phyloP scores from a whole-genome alignment of 2,888 invertebrate genomes.

The Hofmannophila pseudospretella region DNA sequence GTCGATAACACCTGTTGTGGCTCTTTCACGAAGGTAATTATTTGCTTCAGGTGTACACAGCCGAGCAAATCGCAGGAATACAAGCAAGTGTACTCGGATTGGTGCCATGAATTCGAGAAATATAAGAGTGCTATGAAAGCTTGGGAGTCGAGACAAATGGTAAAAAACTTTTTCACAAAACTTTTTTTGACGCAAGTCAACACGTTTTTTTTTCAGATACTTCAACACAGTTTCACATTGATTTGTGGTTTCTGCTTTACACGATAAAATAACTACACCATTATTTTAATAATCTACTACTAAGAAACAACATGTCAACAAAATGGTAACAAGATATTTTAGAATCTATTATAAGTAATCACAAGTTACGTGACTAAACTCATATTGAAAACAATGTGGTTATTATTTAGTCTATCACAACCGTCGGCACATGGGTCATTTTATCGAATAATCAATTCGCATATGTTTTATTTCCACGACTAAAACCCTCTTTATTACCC shows the following conservation, averaged over 20 bases:
- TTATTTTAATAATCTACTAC: too few species aligned
- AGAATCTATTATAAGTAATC: too few species aligned
- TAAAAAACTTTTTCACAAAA: conserved; percentile 50
- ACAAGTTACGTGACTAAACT: too few species aligned
- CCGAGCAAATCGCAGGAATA: conserved; percentile 78
- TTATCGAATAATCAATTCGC: conserved; percentile 18
- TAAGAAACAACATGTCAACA: too few species aligned
- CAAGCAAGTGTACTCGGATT: conserved; percentile 82
- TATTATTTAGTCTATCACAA: too few species aligned
- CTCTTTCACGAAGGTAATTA: too few species aligned
- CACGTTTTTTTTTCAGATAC: not conserved
- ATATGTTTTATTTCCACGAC: conserved; percentile 23
- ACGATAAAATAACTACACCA: too few species aligned
- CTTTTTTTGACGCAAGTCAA: not conserved
- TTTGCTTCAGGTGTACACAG: conserved; percentile 66
- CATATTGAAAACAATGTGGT: too few species aligned
- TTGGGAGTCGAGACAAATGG: conserved; percentile 80
- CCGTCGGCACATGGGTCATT: conserved; percentile 17
- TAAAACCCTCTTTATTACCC: conserved; percentile 22
- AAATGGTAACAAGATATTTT: too few species aligned
- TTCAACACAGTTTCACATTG: conserved; percentile 5
- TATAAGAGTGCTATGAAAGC: conserved; percentile 82
- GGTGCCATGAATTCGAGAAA: conserved; percentile 85
- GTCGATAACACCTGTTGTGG: too few species aligned
- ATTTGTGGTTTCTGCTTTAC: too few species aligned